These are phyloP conservation scores for Pseudoips prasinana DNA, from an alignment of 2,888 invertebrate species.

Conservation along the genomic window DNA sequence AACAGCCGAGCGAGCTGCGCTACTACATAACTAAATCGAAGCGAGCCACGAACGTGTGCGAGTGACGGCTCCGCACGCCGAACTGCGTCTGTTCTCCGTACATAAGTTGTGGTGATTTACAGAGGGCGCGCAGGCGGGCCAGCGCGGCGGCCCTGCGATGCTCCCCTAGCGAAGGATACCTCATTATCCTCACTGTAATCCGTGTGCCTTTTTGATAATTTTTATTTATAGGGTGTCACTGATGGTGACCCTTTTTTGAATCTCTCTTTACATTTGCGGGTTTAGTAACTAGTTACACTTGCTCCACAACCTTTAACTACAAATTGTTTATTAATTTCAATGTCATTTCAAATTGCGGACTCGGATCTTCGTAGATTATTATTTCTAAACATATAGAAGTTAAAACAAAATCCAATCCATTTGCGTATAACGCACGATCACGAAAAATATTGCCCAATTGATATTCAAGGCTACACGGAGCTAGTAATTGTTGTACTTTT, in stretches of 20 bases:
- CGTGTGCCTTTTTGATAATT: slow-evolving; percentile 74
- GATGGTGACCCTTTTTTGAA: slow-evolving; percentile 51
- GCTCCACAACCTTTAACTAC: slow-evolving; percentile 6
- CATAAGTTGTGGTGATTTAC: slow-evolving; percentile 65
- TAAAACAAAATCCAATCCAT: slow-evolving; percentile 30
- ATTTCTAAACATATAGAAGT: slow-evolving; percentile 12
- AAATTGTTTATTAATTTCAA: slow-evolving; percentile 5
- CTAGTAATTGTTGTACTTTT: slow-evolving; percentile 29
- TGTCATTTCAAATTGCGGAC: slow-evolving; percentile 5
- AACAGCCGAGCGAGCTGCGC: slow-evolving; percentile 55
- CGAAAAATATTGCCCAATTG: slow-evolving; percentile 45
- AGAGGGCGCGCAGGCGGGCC: slow-evolving; percentile 63
- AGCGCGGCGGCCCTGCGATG: slow-evolving; percentile 48
- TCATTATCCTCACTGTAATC: slow-evolving; percentile 79
- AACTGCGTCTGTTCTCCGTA: slow-evolving; percentile 63
- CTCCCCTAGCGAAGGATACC: slow-evolving; percentile 74
- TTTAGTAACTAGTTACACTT: slow-evolving; percentile 20
- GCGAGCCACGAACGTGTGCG: slow-evolving; percentile 45
- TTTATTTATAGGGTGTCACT: slow-evolving; percentile 65
- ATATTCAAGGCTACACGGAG: slow-evolving; percentile 46
- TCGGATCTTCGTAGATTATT: slow-evolving; percentile 17
- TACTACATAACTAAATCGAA: slow-evolving; percentile 58
- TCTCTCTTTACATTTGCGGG: slow-evolving; percentile 30
- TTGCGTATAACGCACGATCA: slow-evolving; percentile 23
- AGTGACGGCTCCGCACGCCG: slow-evolving; percentile 67